Evolutionary conservation across 2,113 vertebrate species (phyloP).

Genomic region (Euleptes europaea): DNA sequence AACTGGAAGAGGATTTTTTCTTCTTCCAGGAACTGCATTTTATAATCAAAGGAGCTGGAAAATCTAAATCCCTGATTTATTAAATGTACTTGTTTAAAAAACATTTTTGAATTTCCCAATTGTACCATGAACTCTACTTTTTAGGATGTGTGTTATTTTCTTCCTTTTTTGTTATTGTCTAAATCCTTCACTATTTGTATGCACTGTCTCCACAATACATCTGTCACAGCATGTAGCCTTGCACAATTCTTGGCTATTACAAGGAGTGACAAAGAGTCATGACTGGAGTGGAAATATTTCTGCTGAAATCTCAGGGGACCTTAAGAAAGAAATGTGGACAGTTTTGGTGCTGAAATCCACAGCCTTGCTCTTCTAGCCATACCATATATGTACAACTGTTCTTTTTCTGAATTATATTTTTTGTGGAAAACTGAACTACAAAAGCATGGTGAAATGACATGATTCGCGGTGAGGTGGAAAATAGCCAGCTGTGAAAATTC

Average conservation of each 20-base stretch:
- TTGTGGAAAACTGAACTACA: not conserved
- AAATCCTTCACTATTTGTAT: not conserved
- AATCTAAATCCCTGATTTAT: not conserved
- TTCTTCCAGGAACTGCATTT: not conserved
- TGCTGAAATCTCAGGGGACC: not conserved
- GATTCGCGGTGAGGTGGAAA: not conserved
- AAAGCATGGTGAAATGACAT: not conserved
- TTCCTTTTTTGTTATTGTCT: not conserved
- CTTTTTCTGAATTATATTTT: not conserved
- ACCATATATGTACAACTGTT: not conserved
- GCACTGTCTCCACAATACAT: not conserved
- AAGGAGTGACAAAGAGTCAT: not conserved
- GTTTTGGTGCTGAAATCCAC: not conserved
- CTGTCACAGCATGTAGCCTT: not conserved
- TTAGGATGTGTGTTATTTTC: not conserved
- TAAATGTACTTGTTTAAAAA: not conserved
- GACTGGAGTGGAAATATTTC: not conserved
- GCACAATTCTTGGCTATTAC: not conserved
- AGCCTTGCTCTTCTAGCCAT: not conserved
- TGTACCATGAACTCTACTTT: not conserved
- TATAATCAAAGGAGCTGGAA: not conserved
- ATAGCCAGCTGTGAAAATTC: not conserved
- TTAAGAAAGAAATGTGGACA: not conserved
- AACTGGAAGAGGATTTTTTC: no score
- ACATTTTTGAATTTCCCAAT: not conserved